A percentile compares a stretch with the other conserved stretches of the same genome.
Conservation (phyloP, 2,797 vertebrate genomes). For the Enteromius radiatus region DNA sequence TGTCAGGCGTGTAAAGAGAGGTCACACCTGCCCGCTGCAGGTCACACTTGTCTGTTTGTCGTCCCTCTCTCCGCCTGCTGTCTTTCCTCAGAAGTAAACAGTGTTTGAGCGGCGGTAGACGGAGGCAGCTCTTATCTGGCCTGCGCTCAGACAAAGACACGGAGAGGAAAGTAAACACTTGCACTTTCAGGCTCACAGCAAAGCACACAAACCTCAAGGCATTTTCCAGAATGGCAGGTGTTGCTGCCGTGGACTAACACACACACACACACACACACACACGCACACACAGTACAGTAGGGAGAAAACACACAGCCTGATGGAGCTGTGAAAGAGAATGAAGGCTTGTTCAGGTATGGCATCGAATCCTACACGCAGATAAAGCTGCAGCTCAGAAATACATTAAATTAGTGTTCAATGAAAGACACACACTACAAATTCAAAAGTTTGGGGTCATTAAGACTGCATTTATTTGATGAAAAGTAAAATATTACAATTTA, state of each 20-base stretch:
- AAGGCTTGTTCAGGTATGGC: not conserved
- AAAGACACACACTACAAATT: not conserved
- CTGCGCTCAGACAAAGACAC: constrained; percentile 68
- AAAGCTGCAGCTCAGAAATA: not conserved
- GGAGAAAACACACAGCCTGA: constrained; percentile 16
- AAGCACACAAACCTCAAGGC: constrained; percentile 80
- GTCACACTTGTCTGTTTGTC: constrained; percentile 24
- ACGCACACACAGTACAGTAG: constrained; percentile 40
- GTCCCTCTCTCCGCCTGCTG: constrained; percentile 22
- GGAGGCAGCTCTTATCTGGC: constrained; percentile 76
- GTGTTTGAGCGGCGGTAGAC: constrained; percentile 62
- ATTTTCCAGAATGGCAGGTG: constrained; percentile 83
- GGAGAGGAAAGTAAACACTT: constrained; percentile 71
- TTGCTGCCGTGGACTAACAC: constrained; percentile 74
- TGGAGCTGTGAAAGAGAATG: not conserved
- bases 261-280: constrained; percentile 43
- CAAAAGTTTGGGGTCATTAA: too few species aligned
- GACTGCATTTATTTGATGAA: not conserved
- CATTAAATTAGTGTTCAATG: not conserved
- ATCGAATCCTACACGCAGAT: not conserved
- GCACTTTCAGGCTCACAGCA: constrained; percentile 70
- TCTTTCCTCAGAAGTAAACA: constrained; percentile 36
- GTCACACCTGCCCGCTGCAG: constrained; percentile 41
- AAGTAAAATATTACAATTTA: not conserved
- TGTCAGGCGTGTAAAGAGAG: not conserved